Conservation (phyloP, 2,797 vertebrate species). For the Oceanodroma leucorhoa region DNA sequence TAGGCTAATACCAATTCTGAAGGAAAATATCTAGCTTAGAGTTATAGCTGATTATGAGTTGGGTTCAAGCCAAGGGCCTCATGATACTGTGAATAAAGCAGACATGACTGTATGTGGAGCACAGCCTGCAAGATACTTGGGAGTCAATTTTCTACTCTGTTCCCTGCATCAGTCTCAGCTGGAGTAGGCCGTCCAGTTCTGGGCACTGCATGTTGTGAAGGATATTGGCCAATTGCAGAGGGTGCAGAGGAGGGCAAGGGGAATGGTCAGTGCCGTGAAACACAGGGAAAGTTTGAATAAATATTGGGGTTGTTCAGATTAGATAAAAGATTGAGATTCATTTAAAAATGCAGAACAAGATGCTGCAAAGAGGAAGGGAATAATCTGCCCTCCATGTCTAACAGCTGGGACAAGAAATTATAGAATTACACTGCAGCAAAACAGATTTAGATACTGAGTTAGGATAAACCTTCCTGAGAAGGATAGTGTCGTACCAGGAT, state of each 20-base stretch:
- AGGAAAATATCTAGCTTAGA: neutral
- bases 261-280: neutral
- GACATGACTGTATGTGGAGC: neutral
- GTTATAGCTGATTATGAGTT: neutral
- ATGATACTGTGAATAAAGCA: neutral
- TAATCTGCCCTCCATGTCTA: neutral
- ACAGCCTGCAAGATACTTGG: neutral
- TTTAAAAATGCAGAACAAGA: neutral
- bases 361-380: neutral
- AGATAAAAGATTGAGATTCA: neutral
- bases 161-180: neutral
- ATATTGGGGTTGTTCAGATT: neutral
- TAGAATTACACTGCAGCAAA: neutral
- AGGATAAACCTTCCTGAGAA: neutral
- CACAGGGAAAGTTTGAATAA: neutral
- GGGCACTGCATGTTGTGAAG: neutral
- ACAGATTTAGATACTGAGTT: neutral
- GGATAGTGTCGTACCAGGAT: neutral
- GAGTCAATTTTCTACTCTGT: neutral
- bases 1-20: neutral
- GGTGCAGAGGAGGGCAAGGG: neutral
- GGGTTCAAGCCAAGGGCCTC: neutral
- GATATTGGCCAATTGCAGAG: neutral
- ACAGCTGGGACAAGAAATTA: neutral
- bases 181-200: neutral